These are phyloP conservation scores for Ormyrus pomaceus DNA, from an alignment of 2,888 invertebrate species.

Conservation along the genomic window DNA sequence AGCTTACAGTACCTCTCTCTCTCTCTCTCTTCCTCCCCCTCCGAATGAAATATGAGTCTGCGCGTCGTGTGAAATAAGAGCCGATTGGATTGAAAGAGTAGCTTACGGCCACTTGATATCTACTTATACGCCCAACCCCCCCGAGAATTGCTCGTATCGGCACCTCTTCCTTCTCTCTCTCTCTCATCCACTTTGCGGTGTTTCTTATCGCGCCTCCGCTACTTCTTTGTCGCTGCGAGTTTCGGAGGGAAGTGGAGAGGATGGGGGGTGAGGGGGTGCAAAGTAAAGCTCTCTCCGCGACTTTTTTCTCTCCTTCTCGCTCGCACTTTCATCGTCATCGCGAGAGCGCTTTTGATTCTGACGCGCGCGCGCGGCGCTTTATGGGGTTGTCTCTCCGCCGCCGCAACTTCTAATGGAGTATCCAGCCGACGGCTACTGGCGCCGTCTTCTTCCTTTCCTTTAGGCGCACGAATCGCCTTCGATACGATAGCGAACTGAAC, in stretches of 20 bases:
- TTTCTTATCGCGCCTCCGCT: slow-evolving; percentile 45
- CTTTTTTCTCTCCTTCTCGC: slow-evolving; percentile 24
- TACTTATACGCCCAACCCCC: slow-evolving; percentile 61
- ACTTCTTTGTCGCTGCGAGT: slow-evolving; percentile 43
- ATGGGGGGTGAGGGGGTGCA: neutral
- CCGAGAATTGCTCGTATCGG: slow-evolving; percentile 55
- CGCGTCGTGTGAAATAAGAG: slow-evolving; percentile 69
- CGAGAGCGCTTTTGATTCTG: slow-evolving; percentile 49
- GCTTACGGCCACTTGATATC: slow-evolving; percentile 68
- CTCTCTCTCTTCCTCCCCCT: neutral
- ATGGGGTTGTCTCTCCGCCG: slow-evolving; percentile 14
- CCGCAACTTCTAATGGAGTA: slow-evolving; percentile 56
- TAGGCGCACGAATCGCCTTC: slow-evolving; percentile 9
- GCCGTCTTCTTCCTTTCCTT: slow-evolving; percentile 17
- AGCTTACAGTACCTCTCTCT: slow-evolving; percentile 26
- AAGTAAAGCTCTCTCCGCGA: slow-evolving; percentile 33
- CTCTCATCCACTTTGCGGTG: slow-evolving; percentile 47
- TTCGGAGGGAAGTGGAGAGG: slow-evolving; percentile 6
- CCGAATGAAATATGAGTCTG: slow-evolving; percentile 71
- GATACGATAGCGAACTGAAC: too few relatives aligned
- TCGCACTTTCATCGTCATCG: slow-evolving; percentile 40
- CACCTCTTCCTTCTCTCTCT: slow-evolving; percentile 26
- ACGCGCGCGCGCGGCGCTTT: neutral
- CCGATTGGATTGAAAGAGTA: slow-evolving; percentile 71
- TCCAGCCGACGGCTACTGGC: slow-evolving; percentile 39